Base-by-base conservation (phyloP, 2,113 vertebrate genomes). In the Cavia porcellus region DNA sequence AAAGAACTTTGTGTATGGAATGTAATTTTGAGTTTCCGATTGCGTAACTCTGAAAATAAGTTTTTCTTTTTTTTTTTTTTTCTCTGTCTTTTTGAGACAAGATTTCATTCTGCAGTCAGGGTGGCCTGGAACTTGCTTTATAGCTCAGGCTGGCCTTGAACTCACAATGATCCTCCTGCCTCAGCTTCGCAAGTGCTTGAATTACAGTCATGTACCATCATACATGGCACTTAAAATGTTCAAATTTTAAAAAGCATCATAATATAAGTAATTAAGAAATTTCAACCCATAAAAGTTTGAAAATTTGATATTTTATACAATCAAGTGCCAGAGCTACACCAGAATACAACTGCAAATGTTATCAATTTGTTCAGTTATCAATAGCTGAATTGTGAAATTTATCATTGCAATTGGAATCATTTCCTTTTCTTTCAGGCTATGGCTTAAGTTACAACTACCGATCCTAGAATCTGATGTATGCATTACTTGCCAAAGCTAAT, bases 241-340 rank as follows among this genome's bases (percentile, higher is more conserved):
- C 0, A 47, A 22, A 59, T 88, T 72, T 80, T 32, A 74, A 85
- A 47, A 64, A 2, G 4, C n/a, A 14, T 70, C 84, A 82, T 1
- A 90, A 38, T 38, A 28, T 85, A 96, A 70, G 4, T 50, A 89
- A 86, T 59, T 45, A 81, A 85, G 68, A 81, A 89, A 86, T 83
- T 59, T 25, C 93, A 42, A 2, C 25, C 15, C 7, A 77, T 66
- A 52, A 82, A 55, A 11, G 3, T 64, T 83, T 66, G 68, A 82
- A 3, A 66, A 59, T 55, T 45, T 87, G 24, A 45, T 45, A 52
- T 59, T 74, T 97, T 90, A 24, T 13, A 68, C 12, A 35, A 10
- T 24, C 8, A 84, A 28, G 6, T 80, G 4, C 50, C 25, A 10
- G n/a, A 84, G 7, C 1, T 93, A 79, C 4, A 59, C 50, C 38